Percentiles rank a stretch among this genome's conserved stretches.
Evolutionary conservation across 2,888 invertebrate species (phyloP).

Genomic region (Tetragonisca angustula): DNA sequence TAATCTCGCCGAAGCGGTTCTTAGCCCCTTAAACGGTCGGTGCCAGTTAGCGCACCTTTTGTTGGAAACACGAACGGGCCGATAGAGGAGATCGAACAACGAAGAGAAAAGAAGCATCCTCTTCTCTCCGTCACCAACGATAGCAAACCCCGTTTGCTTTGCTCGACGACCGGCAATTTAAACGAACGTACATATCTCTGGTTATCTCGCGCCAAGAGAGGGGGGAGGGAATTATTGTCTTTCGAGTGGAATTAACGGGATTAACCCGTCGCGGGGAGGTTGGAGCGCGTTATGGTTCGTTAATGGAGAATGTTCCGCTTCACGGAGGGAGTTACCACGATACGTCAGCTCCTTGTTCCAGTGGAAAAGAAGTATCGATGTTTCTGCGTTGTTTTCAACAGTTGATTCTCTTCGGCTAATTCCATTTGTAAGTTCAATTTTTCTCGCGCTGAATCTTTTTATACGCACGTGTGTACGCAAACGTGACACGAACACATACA

Average conservation of each 20-base stretch:
- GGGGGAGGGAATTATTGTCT: not conserved
- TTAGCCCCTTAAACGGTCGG: conserved; percentile 43
- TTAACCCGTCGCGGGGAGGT: not conserved
- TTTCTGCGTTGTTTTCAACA: too few relatives aligned
- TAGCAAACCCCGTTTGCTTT: not conserved
- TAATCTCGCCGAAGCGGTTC: conserved; percentile 46
- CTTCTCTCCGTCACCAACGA: not conserved
- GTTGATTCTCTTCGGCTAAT: too few relatives aligned
- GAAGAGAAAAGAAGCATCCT: not conserved
- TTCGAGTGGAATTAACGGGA: not conserved
- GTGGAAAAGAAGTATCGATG: too few relatives aligned
- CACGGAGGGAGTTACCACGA: too few relatives aligned
- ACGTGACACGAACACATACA: too few relatives aligned
- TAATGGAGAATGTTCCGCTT: too few relatives aligned
- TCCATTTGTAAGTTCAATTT: too few relatives aligned
- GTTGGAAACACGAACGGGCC: conserved; percentile 30
- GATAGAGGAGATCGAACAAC: conserved; percentile 5
- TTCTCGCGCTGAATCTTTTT: too few relatives aligned
- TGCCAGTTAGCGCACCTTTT: conserved; percentile 48
- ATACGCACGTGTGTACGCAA: too few relatives aligned
- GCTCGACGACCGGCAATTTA: not conserved
- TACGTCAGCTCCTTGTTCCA: too few relatives aligned
- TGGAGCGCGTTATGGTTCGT: too few relatives aligned
- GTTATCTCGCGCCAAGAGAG: not conserved
- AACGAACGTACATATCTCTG: not conserved